Evolutionary conservation across 1,140 invertebrate species (phyloP).

Genomic region (Centruroides vittatus): DNA sequence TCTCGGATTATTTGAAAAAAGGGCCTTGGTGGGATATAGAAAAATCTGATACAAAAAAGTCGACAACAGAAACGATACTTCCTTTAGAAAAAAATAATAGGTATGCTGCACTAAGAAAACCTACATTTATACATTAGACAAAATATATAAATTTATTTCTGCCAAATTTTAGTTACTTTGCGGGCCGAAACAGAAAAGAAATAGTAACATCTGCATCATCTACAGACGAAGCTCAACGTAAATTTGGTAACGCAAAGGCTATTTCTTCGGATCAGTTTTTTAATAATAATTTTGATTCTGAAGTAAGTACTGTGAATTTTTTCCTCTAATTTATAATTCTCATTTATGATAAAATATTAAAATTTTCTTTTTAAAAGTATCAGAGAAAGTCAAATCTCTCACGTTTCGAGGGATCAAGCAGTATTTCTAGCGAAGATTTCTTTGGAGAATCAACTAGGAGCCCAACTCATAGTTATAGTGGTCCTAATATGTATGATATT

Average conservation of each 20-base stretch:
- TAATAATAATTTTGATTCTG: conserved; percentile 50
- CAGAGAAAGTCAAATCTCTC: conserved; percentile 50
- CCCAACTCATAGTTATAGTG: conserved; percentile 23
- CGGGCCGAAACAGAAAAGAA: not conserved
- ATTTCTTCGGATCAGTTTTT: conserved; percentile 97
- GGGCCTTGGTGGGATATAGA: too few relatives aligned
- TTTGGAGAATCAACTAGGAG: conserved; percentile 46
- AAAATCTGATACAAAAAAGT: not conserved
- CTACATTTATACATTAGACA: not conserved
- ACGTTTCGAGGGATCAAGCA: conserved; percentile 73
- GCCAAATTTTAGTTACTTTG: too few relatives aligned
- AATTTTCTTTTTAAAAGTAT: conserved; percentile 30
- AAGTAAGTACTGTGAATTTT: conserved; percentile 31
- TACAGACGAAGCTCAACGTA: conserved; percentile 64
- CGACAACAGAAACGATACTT: not conserved
- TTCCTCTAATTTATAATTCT: not conserved
- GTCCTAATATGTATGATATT: conserved; percentile 82
- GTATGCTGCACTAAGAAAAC: not conserved
- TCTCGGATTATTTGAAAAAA: not conserved
- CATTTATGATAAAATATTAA: too few relatives aligned
- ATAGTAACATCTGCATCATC: conserved; percentile 1
- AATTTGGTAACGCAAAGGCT: conserved; percentile 90
- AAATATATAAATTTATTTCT: too few relatives aligned
- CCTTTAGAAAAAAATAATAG: conserved; percentile 5
- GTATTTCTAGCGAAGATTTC: conserved; percentile 91